Base-by-base conservation (phyloP, 2,797 vertebrate genomes). In the Antrozous pallidus region DNA sequence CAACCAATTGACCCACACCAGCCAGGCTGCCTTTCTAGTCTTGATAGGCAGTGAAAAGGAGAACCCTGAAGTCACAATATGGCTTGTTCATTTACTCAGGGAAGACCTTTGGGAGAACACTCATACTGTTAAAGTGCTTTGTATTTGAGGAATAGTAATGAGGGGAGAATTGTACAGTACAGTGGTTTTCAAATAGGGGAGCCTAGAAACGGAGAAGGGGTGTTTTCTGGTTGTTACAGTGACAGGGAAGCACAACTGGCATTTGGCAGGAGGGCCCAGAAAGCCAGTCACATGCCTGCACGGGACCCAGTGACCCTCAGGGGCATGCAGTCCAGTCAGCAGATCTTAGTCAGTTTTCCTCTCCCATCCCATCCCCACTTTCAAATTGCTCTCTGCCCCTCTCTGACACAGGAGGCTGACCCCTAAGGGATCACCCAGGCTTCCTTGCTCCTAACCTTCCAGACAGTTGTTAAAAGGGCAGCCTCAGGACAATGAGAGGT, bases 111-210 rank as follows among this genome's bases (percentile, higher is more conserved):
- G 40, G 40, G 33, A 40, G 38, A 78, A 82, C 2, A 8, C 28
- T 47, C n/a, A 58, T 78, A 38, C 42, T 69, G 17, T 9, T 12
- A 33, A 71, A 70, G 58, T 10, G 38, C 33, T 73, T 79, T 49
- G 47, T 6, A 0, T 28, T 8, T 3, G 63, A 75, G 78, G 78
- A 79, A 22, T 1, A 4, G 8, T 14, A n/a, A 33, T 8, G 51
- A 56, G 10, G 18, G 16, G 24, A 14, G 8, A 1, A 1, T 0
- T 3, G 18, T 61, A 17, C 2, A 20, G 18, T 13, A 40, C 2
- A 4, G 14, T 12, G 63, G 17, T 69, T 85, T 86, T 40, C 9
- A 77, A 26, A n/a, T 0, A 36, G 40, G 38, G 24, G 78, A 38
- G 33, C 12, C 38, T 49, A 26, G 26, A 74, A 69, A 61, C 3